Base-by-base conservation (phyloP, 2,113 vertebrate genomes). In the Notarius quadriscutis region DNA sequence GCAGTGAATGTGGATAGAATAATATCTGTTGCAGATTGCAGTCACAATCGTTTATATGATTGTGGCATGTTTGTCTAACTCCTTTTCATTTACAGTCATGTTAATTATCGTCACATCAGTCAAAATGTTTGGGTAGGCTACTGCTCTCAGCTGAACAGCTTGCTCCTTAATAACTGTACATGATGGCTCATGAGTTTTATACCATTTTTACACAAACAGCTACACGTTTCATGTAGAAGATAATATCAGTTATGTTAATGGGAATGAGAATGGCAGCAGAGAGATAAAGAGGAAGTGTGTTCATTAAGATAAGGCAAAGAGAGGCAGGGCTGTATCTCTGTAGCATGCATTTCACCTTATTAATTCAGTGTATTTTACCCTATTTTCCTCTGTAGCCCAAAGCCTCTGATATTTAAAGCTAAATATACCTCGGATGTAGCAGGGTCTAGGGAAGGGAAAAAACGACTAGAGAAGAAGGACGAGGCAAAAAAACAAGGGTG, bases 341-440 rank as follows among this genome's bases (percentile, higher is more conserved):
- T 88, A 87, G 78, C 83, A 69, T 87, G 87, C 48, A 75, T 85
- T 84, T 80, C 89, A 62, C 86, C 87, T 92, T 88, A 90, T 92
- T 92, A 93, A 90, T 87, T 86, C 81, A 86, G 77, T 89, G 86
- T 81, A 87, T 89, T 88, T 85, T 86, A 88, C 87, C 91, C 88
- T 88, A 91, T 91, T 94, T 91, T 90, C 86, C 89, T 84, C 83
- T 55, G 84, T 91, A 84, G 69, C 90, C 74, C 7, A 7, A 88
- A 90, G 89, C 88, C 81, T 53, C 80, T 84, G 89, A 87, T 91
- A 89, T 88, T 81, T 88, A 57, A 71, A 79, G 86, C 91, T 94
- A 92, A 93, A 94, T 94, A 92, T 92, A 93, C 92, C 92, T 91
- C 89, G 90, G 86, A 75, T 88, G 27, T 91, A 88, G 86, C 89